These are phyloP conservation scores for Oryzias javanicus DNA, from an alignment of 2,113 vertebrate genomes.

Conservation along the genomic window DNA sequence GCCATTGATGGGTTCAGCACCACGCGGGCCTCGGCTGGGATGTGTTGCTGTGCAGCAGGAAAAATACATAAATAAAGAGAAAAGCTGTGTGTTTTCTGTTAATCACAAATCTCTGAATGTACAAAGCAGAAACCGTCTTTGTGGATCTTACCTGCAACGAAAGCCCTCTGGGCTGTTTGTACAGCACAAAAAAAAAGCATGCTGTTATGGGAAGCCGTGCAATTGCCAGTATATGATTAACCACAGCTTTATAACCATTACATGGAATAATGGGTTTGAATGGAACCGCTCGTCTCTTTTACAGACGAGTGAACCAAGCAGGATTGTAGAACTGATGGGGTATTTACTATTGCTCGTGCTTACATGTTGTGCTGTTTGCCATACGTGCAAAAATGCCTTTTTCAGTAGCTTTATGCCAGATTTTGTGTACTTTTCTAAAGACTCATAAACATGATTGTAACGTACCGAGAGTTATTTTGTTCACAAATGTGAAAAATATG, in stretches of 20 bases:
- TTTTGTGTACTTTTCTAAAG: conserved; percentile 39
- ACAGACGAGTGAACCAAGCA: conserved; percentile 26
- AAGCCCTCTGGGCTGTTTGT: conserved; percentile 27
- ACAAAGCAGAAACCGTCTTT: conserved; percentile 18
- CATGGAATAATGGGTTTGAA: conserved; percentile 6
- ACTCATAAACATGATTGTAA: conserved; percentile 45
- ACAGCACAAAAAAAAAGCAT: conserved; percentile 2
- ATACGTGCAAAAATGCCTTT: conserved; percentile 42
- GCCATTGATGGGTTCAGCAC: not conserved
- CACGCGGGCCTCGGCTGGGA: not conserved
- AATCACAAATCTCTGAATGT: conserved; percentile 39
- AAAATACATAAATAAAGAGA: not conserved
- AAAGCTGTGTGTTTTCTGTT: conserved; percentile 1
- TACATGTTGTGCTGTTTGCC: conserved; percentile 32
- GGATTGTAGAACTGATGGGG: conserved; percentile 37
- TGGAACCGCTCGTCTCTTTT: conserved; percentile 8
- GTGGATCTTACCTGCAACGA: conserved; percentile 34
- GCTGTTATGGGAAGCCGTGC: conserved; percentile 4
- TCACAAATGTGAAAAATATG: no score
- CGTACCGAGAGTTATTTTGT: not conserved
- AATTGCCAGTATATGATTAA: conserved; percentile 31
- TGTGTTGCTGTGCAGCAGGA: not conserved
- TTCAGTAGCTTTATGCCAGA: conserved; percentile 26
- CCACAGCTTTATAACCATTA: conserved; percentile 8
- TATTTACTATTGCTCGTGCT: conserved; percentile 37